phyloP scores from a whole-genome alignment of 92 coral and sea anemone species.

The Plumapathes pennacea region DNA sequence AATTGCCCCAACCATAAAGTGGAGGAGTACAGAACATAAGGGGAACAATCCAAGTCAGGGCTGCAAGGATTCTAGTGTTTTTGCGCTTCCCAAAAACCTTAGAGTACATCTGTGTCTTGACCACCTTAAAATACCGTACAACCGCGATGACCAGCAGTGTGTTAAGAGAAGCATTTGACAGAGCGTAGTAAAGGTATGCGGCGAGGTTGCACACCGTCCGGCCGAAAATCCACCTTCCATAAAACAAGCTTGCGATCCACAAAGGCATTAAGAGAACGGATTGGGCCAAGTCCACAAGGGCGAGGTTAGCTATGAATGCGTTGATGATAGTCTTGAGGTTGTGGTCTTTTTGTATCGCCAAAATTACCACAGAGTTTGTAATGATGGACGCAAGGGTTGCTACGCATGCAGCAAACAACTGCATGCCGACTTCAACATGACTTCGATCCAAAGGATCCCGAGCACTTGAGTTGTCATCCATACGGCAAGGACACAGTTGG shows the following conservation, averaged over 20 bases:
- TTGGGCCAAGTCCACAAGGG: conserved; percentile 24
- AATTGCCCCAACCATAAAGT: conserved; percentile 44
- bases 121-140: conserved; percentile 51
- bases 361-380: conserved; percentile 34
- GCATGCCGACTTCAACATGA: conserved; percentile 10
- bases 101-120: conserved; percentile 38
- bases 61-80: conserved; percentile 2
- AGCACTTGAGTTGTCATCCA: not conserved
- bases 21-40: conserved; percentile 38
- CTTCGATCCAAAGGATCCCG: conserved; percentile 31
- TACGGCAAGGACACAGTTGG: not conserved
- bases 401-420: conserved; percentile 6
- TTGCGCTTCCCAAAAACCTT: conserved; percentile 20
- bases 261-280: conserved; percentile 47
- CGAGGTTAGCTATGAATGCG: conserved; percentile 34
- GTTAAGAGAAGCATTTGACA: conserved; percentile 45
- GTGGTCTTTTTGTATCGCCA: conserved; percentile 23
- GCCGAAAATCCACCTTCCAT: conserved; percentile 56
- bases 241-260: conserved; percentile 34
- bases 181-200: conserved; percentile 29
- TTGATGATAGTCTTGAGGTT: conserved; percentile 39
- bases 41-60: conserved; percentile 43
- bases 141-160: conserved; percentile 45
- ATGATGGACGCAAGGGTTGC: conserved; percentile 18
- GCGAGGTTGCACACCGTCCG: conserved; percentile 15